Conservation (phyloP, 2,797 vertebrate genomes). For the Leuciscus waleckii region DNA sequence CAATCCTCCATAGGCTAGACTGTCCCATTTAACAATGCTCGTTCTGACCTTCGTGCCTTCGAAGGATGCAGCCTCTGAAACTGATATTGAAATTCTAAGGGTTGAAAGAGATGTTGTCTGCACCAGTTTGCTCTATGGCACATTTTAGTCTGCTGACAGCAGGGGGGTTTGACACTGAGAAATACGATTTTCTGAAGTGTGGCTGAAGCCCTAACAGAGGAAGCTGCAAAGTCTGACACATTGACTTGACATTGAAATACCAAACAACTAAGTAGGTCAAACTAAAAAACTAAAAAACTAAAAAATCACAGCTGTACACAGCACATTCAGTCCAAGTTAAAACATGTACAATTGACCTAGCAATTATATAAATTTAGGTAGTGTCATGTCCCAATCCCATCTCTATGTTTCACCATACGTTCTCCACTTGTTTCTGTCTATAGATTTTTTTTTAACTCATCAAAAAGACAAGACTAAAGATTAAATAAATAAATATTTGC, state of each 20-base stretch:
- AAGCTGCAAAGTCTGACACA: slow-evolving; percentile 28
- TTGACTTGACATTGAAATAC: slow-evolving; percentile 36
- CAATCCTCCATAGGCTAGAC: no score
- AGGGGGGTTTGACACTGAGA: slow-evolving; percentile 41
- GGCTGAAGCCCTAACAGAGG: slow-evolving; percentile 37
- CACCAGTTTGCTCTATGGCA: slow-evolving; percentile 35
- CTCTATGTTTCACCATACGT: no score
- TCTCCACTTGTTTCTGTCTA: no score
- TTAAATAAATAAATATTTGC: no score
- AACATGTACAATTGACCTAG: neutral
- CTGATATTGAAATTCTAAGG: slow-evolving; percentile 42
- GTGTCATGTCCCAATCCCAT: neutral
- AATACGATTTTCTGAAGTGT: slow-evolving; percentile 48
- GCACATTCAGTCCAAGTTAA: slow-evolving; percentile 6
- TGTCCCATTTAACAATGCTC: no score
- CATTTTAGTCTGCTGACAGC: slow-evolving; percentile 43
- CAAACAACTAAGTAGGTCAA: slow-evolving; percentile 15
- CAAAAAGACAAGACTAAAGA: no score
- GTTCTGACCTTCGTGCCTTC: no score
- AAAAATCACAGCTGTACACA: neutral
- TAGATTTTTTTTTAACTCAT: no score
- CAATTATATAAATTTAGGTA: neutral
- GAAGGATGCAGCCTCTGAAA: no score
- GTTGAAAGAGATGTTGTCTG: slow-evolving; percentile 15
- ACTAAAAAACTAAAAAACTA: neutral